Conservation (phyloP, 2,113 vertebrate genomes). For the Porphyrio hochstetteri region DNA sequence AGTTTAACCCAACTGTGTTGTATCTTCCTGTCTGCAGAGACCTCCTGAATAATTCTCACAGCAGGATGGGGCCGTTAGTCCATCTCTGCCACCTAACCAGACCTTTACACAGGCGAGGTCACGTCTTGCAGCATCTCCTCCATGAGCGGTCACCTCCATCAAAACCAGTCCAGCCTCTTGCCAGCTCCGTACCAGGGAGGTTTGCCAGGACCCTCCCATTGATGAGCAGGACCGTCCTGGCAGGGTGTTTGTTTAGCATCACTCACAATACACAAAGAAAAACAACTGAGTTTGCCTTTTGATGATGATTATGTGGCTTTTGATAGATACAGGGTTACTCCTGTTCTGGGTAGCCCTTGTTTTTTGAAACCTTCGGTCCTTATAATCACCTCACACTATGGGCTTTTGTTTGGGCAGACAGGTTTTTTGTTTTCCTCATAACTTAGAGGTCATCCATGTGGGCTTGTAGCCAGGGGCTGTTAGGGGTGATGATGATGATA, state of each 20-base stretch:
- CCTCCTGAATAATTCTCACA: neutral
- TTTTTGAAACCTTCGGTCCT: neutral
- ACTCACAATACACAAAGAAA: neutral
- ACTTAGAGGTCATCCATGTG: too few species aligned
- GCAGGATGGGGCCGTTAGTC: neutral
- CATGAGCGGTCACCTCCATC: neutral
- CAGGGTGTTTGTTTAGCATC: neutral
- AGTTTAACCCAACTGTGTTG: neutral
- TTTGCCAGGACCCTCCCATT: neutral
- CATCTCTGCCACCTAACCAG: fast-evolving
- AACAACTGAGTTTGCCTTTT: neutral
- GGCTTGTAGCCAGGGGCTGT: neutral
- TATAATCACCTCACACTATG: fast-evolving
- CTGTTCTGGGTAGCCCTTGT: neutral
- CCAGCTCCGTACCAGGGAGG: neutral
- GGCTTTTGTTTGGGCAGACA: neutral
- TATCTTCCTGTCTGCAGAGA: neutral
- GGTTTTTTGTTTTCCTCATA: neutral
- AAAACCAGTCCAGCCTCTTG: neutral
- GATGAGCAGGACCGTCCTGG: neutral
- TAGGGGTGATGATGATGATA: too few species aligned
- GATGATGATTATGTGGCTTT: neutral
- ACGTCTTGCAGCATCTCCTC: too few species aligned
- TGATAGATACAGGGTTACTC: neutral
- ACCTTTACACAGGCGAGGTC: fast-evolving